Base-by-base conservation (phyloP, 2,797 vertebrate genomes). In the Hephaestus fuliginosus region DNA sequence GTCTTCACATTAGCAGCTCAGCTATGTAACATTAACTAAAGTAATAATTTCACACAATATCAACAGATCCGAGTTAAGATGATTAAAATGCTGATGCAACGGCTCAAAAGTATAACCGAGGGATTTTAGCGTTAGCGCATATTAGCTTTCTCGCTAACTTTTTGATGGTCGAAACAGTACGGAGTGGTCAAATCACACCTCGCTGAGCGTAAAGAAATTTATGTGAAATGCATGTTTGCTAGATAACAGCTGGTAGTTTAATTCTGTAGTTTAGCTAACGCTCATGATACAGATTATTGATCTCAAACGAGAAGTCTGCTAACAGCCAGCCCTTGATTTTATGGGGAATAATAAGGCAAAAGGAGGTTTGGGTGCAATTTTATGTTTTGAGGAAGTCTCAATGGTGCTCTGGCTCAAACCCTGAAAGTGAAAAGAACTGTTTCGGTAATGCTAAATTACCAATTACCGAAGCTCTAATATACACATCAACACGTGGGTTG, bases 221-320 rank as follows among this genome's bases (percentile, higher is more conserved):
- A 7, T 36, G 4, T 36, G 33, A 36, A 36, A 36, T 36, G 33
- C 7, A 36, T 36, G 33, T 36, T 36, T 36, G 7, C 33, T 36
- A 36, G 33, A 36, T 1, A 13, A 14, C 12, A 25, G 25, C 0
- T 13, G 14, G 3, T 7, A 14, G 13, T 39, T 39, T 17, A 0
- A 22, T 39, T 39, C 0, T 53, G 36, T 7, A 7, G 3, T 52
- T 67, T 7, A 20, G 25, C 28, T 0, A 49, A 20, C 20, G 4
- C 33, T 36, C 33, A 7, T n/a, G 49, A 52, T 4, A 9, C 4
- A 51, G 18, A 18, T 51, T 51, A 51, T 51, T 7, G 22, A 41
- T 36, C 3, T 36, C 4, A n/a, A n/a, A 22, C 6, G 18, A 39
- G 36, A n/a, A 2, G 18, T 5, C 30, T 22, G 20, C 39, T 61